Evolutionary conservation across 1,140 invertebrate genomes (phyloP).

Genomic region (Drosophila oshimai): DNA sequence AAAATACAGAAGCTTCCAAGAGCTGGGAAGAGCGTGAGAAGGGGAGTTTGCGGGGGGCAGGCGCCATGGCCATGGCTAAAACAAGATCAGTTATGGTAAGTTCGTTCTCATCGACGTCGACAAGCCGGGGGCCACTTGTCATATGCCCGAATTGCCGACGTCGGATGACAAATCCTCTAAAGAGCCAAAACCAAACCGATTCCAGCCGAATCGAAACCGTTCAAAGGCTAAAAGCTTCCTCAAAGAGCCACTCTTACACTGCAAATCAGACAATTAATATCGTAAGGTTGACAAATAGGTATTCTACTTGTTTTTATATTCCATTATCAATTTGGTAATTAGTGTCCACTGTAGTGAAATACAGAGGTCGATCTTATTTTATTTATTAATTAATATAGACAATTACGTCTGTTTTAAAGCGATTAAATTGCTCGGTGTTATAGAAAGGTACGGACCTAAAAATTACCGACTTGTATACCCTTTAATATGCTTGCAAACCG

Average conservation of each 20-base stretch:
- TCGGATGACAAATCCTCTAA: conserved; percentile 37
- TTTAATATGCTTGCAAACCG: too few species aligned
- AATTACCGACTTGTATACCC: too few species aligned
- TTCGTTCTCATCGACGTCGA: conserved; percentile 23
- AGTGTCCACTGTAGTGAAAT: too few species aligned
- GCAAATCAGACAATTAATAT: not conserved
- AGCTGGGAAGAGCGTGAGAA: conserved; percentile 10
- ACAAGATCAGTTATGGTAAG: conserved; percentile 78
- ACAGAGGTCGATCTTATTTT: too few species aligned
- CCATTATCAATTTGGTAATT: too few species aligned
- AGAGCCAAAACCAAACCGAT: conserved; percentile 14
- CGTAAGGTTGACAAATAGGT: too few species aligned
- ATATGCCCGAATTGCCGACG: conserved; percentile 34
- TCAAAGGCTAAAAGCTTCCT: not conserved
- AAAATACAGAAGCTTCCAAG: conserved; percentile 46
- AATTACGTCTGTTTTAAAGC: too few species aligned
- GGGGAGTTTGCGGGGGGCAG: conserved; percentile 25
- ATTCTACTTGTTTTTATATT: too few species aligned
- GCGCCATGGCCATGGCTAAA: conserved; percentile 58
- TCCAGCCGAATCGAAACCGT: not conserved
- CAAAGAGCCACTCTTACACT: conserved; percentile 1
- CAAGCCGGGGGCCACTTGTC: conserved; percentile 41
- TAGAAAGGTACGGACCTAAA: too few species aligned
- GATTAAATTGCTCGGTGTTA: too few species aligned
- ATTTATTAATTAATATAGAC: too few species aligned